phyloP scores from a whole-genome alignment of 2,113 vertebrate species.

The Oryzias woworae region DNA sequence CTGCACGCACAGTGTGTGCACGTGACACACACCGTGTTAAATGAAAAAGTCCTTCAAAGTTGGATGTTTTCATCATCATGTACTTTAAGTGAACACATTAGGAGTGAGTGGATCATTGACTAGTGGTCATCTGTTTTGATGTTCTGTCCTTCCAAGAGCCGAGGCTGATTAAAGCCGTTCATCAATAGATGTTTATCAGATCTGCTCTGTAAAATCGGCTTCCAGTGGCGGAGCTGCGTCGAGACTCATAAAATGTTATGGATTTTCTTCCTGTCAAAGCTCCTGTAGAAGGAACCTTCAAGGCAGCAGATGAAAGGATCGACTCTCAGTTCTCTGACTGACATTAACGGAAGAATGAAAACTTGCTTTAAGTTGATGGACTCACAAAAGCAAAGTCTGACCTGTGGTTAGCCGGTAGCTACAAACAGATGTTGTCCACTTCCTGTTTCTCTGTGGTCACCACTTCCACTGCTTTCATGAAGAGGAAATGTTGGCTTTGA shows the following conservation, averaged over 20 bases:
- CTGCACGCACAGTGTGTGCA: no score
- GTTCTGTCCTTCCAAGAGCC: neutral
- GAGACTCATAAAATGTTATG: neutral
- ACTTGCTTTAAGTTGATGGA: slow-evolving; percentile 22
- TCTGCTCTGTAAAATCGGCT: neutral
- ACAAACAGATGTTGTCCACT: slow-evolving; percentile 19
- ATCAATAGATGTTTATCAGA: slow-evolving; percentile 6
- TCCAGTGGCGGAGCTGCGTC: neutral
- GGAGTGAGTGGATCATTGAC: no score
- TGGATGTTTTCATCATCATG: no score
- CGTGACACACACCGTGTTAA: no score
- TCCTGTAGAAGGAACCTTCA: slow-evolving; percentile 3
- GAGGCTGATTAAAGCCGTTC: neutral
- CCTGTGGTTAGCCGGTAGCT: slow-evolving; percentile 24
- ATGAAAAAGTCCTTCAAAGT: no score
- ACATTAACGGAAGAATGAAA: slow-evolving; percentile 14
- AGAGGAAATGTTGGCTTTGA: neutral
- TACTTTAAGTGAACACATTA: no score
- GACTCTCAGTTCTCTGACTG: slow-evolving; percentile 2
- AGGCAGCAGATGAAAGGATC: neutral
- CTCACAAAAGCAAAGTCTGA: slow-evolving; percentile 23
- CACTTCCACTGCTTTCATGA: neutral
- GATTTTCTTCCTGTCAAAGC: neutral
- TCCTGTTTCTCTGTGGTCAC: neutral
- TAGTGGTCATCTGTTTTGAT: neutral